phyloP scores from a whole-genome alignment of 53 echinoderm and acorn worm species.

The Crossaster papposus region DNA sequence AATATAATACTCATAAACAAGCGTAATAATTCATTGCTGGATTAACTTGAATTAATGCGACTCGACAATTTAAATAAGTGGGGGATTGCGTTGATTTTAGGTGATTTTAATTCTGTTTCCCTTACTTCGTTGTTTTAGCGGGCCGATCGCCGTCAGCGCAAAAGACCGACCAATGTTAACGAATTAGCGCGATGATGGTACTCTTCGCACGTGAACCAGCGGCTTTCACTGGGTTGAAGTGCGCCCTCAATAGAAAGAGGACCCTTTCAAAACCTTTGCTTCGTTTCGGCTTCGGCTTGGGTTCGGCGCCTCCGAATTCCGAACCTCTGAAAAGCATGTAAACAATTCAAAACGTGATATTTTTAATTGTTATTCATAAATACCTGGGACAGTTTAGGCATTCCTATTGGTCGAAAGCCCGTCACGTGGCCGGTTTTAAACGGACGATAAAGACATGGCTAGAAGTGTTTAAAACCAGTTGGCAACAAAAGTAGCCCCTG shows the following conservation, averaged over 20 bases:
- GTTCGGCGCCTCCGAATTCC: too few relatives aligned
- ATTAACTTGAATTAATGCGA: neutral
- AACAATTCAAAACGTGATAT: too few relatives aligned
- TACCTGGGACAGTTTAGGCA: too few relatives aligned
- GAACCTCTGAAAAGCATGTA: too few relatives aligned
- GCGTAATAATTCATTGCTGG: neutral
- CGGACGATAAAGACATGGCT: too few relatives aligned
- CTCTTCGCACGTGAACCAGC: constrained; percentile 41
- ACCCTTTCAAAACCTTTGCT: too few relatives aligned
- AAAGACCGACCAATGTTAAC: neutral
- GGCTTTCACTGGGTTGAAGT: neutral
- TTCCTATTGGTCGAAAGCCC: too few relatives aligned
- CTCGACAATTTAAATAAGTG: neutral
- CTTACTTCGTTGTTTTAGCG: constrained; percentile 29
- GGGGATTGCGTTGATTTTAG: constrained; percentile 35
- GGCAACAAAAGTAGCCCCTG: too few relatives aligned
- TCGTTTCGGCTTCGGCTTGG: too few relatives aligned
- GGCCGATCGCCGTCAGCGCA: constrained; percentile 37
- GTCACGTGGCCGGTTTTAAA: too few relatives aligned
- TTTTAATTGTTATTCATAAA: too few relatives aligned
- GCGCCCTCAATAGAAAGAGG: constrained; percentile 65
- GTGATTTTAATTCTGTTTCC: neutral
- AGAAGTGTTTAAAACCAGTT: too few relatives aligned
- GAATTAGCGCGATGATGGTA: neutral
- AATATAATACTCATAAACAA: neutral